Evolutionary conservation across 2,797 vertebrate genomes (phyloP).

Genomic region (Alectoris magna): DNA sequence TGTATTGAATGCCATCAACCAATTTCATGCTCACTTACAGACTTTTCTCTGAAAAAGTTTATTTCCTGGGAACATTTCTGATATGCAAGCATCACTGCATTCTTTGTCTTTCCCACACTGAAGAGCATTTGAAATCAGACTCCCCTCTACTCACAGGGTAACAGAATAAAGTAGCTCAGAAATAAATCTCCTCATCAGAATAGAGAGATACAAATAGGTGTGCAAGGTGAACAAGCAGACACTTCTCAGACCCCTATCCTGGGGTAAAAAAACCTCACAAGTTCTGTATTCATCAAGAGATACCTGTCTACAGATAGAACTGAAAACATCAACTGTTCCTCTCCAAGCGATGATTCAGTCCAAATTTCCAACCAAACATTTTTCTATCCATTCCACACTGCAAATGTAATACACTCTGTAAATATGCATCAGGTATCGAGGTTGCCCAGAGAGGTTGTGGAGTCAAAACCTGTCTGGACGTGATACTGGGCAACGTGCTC

Average conservation of each 20-base stretch:
- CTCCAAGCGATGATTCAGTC: background rate
- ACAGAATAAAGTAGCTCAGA: background rate
- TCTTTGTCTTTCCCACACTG: background rate
- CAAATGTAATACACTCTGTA: background rate
- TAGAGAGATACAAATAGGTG: background rate
- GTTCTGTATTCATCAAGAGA: background rate
- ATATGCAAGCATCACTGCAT: background rate
- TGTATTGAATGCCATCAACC: background rate
- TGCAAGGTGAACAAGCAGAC: background rate
- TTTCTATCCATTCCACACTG: background rate
- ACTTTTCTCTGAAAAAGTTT: background rate
- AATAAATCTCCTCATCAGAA: background rate
- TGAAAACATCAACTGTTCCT: background rate
- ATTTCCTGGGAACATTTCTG: background rate
- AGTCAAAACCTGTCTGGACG: background rate
- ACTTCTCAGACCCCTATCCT: background rate
- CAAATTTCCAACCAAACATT: background rate
- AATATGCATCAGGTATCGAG: background rate
- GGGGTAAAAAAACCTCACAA: background rate
- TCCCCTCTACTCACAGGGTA: background rate
- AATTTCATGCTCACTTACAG: background rate
- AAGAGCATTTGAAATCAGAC: background rate
- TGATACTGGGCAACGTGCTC: background rate
- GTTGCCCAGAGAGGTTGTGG: background rate
- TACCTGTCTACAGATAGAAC: background rate